Percentiles rank a stretch among this genome's conserved stretches.
phyloP scores from a whole-genome alignment of 92 coral and sea anemone genomes.

The Epizoanthus stellaris region DNA sequence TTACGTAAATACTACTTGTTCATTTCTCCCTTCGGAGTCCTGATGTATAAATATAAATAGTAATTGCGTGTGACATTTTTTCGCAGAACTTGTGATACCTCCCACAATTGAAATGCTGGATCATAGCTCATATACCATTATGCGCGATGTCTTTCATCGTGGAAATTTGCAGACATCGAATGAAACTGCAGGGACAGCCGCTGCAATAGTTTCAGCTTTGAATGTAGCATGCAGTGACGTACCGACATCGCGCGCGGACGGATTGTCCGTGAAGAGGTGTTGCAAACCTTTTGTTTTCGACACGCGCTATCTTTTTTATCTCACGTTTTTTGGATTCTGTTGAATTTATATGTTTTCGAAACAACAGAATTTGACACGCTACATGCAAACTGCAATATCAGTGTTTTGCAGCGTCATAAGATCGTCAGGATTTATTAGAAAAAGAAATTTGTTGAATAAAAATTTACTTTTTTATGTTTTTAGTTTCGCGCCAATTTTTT shows the following conservation, averaged over 20 bases:
- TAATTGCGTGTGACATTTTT: slow-evolving; percentile 8
- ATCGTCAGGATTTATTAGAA: no score
- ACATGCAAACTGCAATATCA: no score
- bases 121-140: slow-evolving; percentile 12
- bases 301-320: slow-evolving; percentile 7
- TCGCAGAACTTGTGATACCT: neutral
- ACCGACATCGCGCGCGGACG: no score
- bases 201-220: neutral
- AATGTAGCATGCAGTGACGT: no score
- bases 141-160: slow-evolving; percentile 3
- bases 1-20: neutral
- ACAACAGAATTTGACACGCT: neutral
- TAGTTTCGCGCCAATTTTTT: no score
- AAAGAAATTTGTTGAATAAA: no score
- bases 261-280: no score
- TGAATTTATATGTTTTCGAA: slow-evolving; percentile 3
- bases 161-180: neutral
- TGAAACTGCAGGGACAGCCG: slow-evolving; percentile 7
- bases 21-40: neutral
- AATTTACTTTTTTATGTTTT: no score
- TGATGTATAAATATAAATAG: neutral
- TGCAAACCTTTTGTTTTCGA: neutral
- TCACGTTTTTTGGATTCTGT: slow-evolving; percentile 24
- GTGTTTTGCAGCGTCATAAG: neutral
- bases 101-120: neutral